Evolutionary conservation across 2,888 invertebrate genomes (phyloP).

Genomic region (Pristionchus arcanus): DNA sequence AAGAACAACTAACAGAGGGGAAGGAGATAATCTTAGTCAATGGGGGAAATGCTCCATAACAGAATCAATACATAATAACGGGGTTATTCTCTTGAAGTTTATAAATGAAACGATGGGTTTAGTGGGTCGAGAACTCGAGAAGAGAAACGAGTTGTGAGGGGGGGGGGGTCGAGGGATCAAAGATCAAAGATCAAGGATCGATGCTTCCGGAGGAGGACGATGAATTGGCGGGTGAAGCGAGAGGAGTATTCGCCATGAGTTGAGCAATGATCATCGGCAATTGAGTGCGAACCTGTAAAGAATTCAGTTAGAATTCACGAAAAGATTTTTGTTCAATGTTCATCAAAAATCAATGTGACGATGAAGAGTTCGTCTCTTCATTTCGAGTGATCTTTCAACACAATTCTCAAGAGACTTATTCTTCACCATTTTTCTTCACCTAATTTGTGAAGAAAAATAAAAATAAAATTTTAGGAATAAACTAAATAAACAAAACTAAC

Average conservation of each 20-base stretch:
- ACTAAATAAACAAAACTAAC: neutral
- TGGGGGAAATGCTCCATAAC: neutral
- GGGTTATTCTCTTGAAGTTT: constrained; percentile 18
- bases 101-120: neutral
- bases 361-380: too few species aligned
- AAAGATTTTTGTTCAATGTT: neutral
- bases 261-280: constrained; percentile 25
- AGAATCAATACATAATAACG: constrained; percentile 42
- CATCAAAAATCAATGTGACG: neutral
- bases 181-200: constrained; percentile 43
- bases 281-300: constrained; percentile 36
- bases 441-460: neutral
- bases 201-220: constrained; percentile 41
- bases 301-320: neutral
- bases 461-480: neutral
- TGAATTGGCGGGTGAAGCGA: constrained; percentile 53
- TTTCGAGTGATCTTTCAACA: too few species aligned
- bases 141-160: neutral
- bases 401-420: too few species aligned
- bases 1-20: constrained; percentile 21
- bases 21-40: neutral
- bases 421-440: too few species aligned
- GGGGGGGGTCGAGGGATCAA: neutral
- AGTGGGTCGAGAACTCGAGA: neutral
- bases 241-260: constrained; percentile 31